A percentile compares a stretch with the other conserved stretches of the same genome.
Evolutionary conservation across 2,888 invertebrate species (phyloP).

Genomic region (Globia sparganii): DNA sequence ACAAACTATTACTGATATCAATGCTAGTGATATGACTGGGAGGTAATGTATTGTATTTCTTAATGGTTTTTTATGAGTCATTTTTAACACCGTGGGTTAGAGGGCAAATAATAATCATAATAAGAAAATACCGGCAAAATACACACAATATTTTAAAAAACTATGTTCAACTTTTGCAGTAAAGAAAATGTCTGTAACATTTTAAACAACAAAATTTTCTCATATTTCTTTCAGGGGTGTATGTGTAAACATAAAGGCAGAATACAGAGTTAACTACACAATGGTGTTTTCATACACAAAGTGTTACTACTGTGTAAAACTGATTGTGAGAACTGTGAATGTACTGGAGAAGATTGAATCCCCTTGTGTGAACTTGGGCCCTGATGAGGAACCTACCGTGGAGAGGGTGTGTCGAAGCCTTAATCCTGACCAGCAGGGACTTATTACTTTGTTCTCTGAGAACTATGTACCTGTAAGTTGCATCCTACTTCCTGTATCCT

Average conservation of each 20-base stretch:
- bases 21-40: slow-evolving; percentile 94
- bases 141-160: not conserved
- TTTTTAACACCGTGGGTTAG: not conserved
- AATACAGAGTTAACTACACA: slow-evolving; percentile 95
- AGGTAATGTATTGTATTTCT: slow-evolving; percentile 77
- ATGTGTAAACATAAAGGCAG: slow-evolving; percentile 93
- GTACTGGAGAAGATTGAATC: slow-evolving; percentile 97
- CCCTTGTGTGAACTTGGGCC: slow-evolving; percentile 93
- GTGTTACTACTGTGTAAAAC: slow-evolving; percentile 96
- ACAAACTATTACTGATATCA: slow-evolving; percentile 95
- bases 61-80: slow-evolving; percentile 13
- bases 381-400: slow-evolving; percentile 92
- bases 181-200: too few relatives aligned
- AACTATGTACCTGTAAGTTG: slow-evolving; percentile 94
- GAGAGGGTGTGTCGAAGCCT: slow-evolving; percentile 94
- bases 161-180: not conserved
- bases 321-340: slow-evolving; percentile 96
- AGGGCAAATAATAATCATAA: not conserved
- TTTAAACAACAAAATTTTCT: not conserved
- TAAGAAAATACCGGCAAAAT: not conserved
- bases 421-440: slow-evolving; percentile 94
- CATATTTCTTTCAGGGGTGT: slow-evolving; percentile 89
- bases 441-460: slow-evolving; percentile 96
- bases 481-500: too few relatives aligned
- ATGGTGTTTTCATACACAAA: slow-evolving; percentile 93